Base-by-base conservation (phyloP, 2,888 invertebrate genomes). In the Arrhopalites spinosus region DNA sequence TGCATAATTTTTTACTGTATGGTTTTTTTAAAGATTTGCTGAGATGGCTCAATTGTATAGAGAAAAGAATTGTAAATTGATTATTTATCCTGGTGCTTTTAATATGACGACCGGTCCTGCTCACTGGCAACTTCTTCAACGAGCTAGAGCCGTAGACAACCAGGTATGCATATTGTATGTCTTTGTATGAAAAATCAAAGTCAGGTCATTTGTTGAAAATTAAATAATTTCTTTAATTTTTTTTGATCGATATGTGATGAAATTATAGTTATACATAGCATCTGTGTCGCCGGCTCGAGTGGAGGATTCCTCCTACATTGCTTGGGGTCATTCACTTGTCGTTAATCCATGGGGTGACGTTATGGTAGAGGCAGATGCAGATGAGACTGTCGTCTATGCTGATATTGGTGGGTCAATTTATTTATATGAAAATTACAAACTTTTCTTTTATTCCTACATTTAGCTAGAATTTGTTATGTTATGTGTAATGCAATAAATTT, bases 71-170 rank as follows among this genome's bases (percentile, higher is more conserved):
- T 96, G 96, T 84, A 89, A 94, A 73, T 85, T 97, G 83, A 86
- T 98, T 36, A 87, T 98, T 29, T 98, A 96, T 87, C 98, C 98
- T 0, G 96, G 92, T 30, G 96, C 97, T 0, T 98, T 98, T 86
- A 98, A 96, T 86, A 93, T 94, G 93, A 95, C 94, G 0, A 98
- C 98, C 0, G 98, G 98, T 0, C 96, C 96, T 0, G 87, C 91
- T 74, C 97, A 98, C 86, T 98, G 96, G 96, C 93, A 95, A 84
- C 85, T 95, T 3, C 87, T 98, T 23, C 91, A 91, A 77, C 88
- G 93, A 64, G 89, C 91, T 0, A 88, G 97, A 68, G 96, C 98
- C 47, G 88, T 91, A 45, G 97, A 98, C 87, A 92, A 93, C 85
- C 96, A 97, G 87, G 86, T 84, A 61, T 23, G 29, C 23, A 47